These are phyloP conservation scores for Meganola albula DNA, from an alignment of 2,888 invertebrate genomes.

Conservation along the genomic window DNA sequence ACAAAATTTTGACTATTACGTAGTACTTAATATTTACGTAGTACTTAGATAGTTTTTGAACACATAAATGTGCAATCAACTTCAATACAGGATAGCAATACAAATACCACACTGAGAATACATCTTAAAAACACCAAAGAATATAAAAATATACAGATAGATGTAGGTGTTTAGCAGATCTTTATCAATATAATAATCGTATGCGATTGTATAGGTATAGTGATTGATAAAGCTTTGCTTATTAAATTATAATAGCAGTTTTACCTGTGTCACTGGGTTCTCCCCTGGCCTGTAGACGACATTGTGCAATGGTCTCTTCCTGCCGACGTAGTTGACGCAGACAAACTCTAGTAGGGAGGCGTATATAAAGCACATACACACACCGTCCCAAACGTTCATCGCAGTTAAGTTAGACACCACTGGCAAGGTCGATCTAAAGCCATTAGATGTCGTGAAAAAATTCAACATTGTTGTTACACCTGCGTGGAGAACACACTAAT, in stretches of 20 bases:
- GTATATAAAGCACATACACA: conserved; percentile 98
- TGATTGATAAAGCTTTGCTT: conserved; percentile 18
- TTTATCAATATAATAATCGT: conserved; percentile 8
- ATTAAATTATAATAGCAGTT: conserved; percentile 16
- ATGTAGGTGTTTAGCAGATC: conserved; percentile 12
- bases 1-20: no score
- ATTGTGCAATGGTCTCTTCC: conserved; percentile 92
- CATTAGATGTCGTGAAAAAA: conserved; percentile 97
- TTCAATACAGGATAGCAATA: no score
- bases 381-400: conserved; percentile 98
- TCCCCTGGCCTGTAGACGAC: conserved; percentile 93
- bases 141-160: conserved; percentile 6
- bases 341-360: conserved; percentile 96
- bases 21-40: no score
- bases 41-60: no score
- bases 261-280: conserved; percentile 94
- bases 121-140: conserved; percentile 8
- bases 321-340: conserved; percentile 95
- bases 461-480: conserved; percentile 98
- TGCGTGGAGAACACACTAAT: conserved; percentile 54
- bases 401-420: conserved; percentile 96
- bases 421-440: conserved; percentile 93
- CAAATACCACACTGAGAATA: conserved; percentile 39
- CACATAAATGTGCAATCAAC: no score
- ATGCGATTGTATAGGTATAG: conserved; percentile 12